phyloP scores from a whole-genome alignment of 2,113 vertebrate species.

The Atherinomorus stipes region DNA sequence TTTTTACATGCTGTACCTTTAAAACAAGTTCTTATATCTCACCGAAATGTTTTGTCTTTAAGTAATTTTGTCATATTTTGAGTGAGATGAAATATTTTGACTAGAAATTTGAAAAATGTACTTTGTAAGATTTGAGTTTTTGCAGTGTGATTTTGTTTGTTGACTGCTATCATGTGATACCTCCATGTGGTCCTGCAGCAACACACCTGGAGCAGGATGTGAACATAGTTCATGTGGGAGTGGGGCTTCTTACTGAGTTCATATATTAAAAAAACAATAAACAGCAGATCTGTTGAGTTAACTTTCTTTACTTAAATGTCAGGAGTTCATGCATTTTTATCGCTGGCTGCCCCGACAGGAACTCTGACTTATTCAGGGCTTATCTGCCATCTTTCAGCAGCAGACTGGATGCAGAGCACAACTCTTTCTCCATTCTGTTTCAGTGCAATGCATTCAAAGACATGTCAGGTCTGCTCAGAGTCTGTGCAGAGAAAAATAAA shows the following conservation, averaged over 20 bases:
- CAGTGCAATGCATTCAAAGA: conserved; percentile 19
- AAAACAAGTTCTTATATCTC: no score
- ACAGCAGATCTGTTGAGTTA: not conserved
- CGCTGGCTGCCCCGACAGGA: conserved; percentile 2
- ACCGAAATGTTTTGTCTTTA: no score
- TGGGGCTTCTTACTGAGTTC: not conserved
- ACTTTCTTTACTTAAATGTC: not conserved
- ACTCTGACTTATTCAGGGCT: conserved; percentile 7
- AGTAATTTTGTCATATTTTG: no score
- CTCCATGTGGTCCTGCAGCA: no score
- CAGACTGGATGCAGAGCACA: conserved; percentile 8
- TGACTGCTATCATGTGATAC: no score
- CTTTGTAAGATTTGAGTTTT: no score
- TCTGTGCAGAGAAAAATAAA: conserved; percentile 16
- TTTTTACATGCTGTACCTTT: no score
- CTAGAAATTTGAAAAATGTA: no score
- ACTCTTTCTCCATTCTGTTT: conserved; percentile 14
- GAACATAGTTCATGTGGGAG: not conserved
- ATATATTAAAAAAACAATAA: no score
- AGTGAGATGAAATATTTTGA: no score
- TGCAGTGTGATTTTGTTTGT: no score
- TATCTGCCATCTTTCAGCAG: conserved; percentile 27
- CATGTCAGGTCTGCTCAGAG: not conserved
- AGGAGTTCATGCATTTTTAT: conserved; percentile 28
- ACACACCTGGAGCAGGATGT: not conserved